Evolutionary conservation across 1,140 invertebrate genomes (phyloP), one percentile per base, ranked within the genome.

Genomic region (Drosophila sulfurigaster): DNA sequence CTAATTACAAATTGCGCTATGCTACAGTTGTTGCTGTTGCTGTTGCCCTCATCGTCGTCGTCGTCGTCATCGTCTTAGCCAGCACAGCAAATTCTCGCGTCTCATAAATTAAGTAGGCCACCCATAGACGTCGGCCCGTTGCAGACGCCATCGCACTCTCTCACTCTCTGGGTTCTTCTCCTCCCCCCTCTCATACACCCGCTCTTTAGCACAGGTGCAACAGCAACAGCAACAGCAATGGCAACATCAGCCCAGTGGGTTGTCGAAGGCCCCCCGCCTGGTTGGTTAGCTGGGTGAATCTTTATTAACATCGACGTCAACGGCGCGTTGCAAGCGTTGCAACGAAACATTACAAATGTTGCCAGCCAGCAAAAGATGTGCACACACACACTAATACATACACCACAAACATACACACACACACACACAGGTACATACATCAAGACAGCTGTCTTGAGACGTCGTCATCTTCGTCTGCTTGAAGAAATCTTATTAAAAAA

Each of bases 91-190:
- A 87, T 88, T 88, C 83, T 88, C 78, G 80, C 83, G 83, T 89
- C 83, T 88, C 83, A 88, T 88, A 88, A 88, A 88, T 81, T 88
- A 88, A 83, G 85, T 88, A 88, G 83, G 83, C 83, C 83, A 87
- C 77, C 83, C 83, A 88, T 89, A 87, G 79, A 71, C 30, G 38
- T 3, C 38, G 38, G 38, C 8, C 59, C 64, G 41, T n/a, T 68
- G 70, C 74, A 71, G 73, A 72, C 77, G 76, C 66, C 70, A 62
- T 49, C 52, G 11, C 13, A 32, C n/a, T 16, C 52, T 54, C 52
- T 56, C 52, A 57, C 11, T 54, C 15, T 35, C 3, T 0, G 20
- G 4, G 3, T 25, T 25, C 16, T 52, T 6, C 10, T 46, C 41
- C 52, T 56, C 54, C 3, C 8, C 32, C 5, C 28, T 15, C 48